phyloP scores from a whole-genome alignment of 1,140 invertebrate genomes.

The Oedothorax gibbosus region DNA sequence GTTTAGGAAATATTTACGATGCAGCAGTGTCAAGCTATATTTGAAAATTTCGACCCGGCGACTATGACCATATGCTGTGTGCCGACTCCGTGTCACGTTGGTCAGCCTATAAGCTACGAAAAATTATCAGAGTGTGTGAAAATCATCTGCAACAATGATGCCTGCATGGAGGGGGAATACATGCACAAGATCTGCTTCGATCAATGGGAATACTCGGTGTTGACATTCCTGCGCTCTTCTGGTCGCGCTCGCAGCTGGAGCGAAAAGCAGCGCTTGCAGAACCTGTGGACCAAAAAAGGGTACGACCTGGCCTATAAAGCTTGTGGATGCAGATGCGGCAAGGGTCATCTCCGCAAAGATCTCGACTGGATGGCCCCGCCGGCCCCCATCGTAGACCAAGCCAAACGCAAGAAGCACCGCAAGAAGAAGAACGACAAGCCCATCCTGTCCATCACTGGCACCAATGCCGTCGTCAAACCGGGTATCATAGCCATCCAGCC shows the following conservation, averaged over 20 bases:
- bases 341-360: conserved; percentile 94
- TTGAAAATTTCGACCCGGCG: conserved; percentile 66
- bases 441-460: conserved; percentile 68
- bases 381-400: conserved; percentile 62
- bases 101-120: conserved; percentile 76
- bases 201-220: conserved; percentile 87
- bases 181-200: conserved; percentile 98
- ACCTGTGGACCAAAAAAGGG: conserved; percentile 97
- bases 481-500: conserved; percentile 64
- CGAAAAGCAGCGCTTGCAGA: conserved; percentile 91
- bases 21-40: conserved; percentile 66
- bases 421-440: conserved; percentile 74
- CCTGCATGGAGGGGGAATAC: conserved; percentile 85
- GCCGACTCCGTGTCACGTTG: conserved; percentile 79
- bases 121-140: conserved; percentile 81
- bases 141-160: conserved; percentile 95
- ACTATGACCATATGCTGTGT: conserved; percentile 80
- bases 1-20: conserved; percentile 26
- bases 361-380: conserved; percentile 83
- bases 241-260: conserved; percentile 92
- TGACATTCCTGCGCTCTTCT: conserved; percentile 88
- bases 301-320: conserved; percentile 92
- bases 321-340: conserved; percentile 82
- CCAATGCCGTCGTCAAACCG: conserved; percentile 66
- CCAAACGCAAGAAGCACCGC: conserved; percentile 69